Conservation (phyloP, 2,888 invertebrate genomes). For the Atethmia centrago region DNA sequence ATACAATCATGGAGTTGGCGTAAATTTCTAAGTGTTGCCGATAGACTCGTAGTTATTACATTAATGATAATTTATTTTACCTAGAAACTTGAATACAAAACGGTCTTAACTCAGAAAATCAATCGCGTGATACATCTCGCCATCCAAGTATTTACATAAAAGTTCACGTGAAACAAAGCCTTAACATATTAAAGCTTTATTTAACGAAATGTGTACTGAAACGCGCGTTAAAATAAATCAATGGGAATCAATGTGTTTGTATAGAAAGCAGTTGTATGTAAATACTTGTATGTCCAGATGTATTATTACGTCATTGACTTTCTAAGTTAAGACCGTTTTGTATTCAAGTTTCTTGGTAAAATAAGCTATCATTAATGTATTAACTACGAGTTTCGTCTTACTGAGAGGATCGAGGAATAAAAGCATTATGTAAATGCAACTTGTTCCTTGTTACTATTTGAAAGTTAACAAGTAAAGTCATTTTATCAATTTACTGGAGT, state of each 20-base stretch:
- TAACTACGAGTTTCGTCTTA: not conserved
- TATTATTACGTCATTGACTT: slow-evolving; percentile 19
- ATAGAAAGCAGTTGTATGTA: slow-evolving; percentile 12
- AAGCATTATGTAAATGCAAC: not conserved
- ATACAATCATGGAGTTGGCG: too few species aligned
- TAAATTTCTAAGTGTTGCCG: not conserved
- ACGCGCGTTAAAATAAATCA: not conserved
- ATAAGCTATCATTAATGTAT: slow-evolving; percentile 1
- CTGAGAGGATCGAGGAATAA: not conserved
- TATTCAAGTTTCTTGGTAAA: slow-evolving; percentile 9
- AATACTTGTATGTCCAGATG: slow-evolving; percentile 31
- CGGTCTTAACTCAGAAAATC: slow-evolving; percentile 16
- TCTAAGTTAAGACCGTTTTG: slow-evolving; percentile 15
- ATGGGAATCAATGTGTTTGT: slow-evolving; percentile 3
- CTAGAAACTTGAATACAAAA: slow-evolving; percentile 10
- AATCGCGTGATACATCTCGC: slow-evolving; percentile 35
- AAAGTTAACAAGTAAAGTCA: not conserved
- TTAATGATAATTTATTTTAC: slow-evolving; percentile 2
- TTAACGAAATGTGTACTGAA: not conserved
- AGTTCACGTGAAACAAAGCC: too few species aligned
- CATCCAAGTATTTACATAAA: slow-evolving; percentile 23
- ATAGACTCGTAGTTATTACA: not conserved
- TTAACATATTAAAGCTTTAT: not conserved
- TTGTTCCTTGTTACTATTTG: not conserved
- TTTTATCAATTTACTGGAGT: too few species aligned